A percentile compares a stretch with the other conserved stretches of the same genome.
These are phyloP conservation scores for Mola mola DNA, from an alignment of 2,113 vertebrate species.

Conservation along the genomic window DNA sequence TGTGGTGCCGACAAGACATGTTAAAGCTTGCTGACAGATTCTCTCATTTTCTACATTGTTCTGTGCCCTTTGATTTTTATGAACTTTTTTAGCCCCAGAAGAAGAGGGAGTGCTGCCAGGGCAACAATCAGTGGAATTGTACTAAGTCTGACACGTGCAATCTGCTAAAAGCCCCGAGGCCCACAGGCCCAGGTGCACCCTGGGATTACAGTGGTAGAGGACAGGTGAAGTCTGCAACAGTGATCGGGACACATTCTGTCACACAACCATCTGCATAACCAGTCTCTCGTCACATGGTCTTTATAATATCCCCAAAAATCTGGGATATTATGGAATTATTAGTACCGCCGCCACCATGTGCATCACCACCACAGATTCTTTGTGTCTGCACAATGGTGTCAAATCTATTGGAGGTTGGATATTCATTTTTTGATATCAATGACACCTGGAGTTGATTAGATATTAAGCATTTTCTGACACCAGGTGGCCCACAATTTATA, in stretches of 20 bases:
- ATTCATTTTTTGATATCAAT: too few relatives aligned
- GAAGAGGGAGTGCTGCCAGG: conserved; percentile 72
- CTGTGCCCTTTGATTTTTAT: conserved; percentile 70
- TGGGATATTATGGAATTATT: too few relatives aligned
- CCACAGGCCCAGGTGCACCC: conserved; percentile 74
- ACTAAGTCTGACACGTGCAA: conserved; percentile 80
- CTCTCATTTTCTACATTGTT: conserved; percentile 58
- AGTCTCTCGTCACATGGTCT: not conserved
- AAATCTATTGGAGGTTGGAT: too few relatives aligned
- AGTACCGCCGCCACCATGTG: too few relatives aligned
- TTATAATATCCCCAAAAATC: too few relatives aligned
- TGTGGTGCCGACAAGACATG: too few relatives aligned
- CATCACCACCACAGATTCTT: too few relatives aligned
- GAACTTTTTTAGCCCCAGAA: conserved; percentile 43
- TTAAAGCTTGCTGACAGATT: conserved; percentile 26
- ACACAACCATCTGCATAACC: conserved; percentile 3
- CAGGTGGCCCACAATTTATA: too few relatives aligned
- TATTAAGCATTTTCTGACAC: too few relatives aligned
- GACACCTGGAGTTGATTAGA: too few relatives aligned
- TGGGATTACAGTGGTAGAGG: conserved; percentile 78
- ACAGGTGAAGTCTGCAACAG: conserved; percentile 73
- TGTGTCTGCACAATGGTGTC: too few relatives aligned
- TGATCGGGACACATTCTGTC: conserved; percentile 13
- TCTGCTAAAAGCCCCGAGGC: conserved; percentile 82
- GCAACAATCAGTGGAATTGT: conserved; percentile 83